Evolutionary conservation across 2,113 vertebrate genomes (phyloP).

Genomic region (Colossoma macropomum): DNA sequence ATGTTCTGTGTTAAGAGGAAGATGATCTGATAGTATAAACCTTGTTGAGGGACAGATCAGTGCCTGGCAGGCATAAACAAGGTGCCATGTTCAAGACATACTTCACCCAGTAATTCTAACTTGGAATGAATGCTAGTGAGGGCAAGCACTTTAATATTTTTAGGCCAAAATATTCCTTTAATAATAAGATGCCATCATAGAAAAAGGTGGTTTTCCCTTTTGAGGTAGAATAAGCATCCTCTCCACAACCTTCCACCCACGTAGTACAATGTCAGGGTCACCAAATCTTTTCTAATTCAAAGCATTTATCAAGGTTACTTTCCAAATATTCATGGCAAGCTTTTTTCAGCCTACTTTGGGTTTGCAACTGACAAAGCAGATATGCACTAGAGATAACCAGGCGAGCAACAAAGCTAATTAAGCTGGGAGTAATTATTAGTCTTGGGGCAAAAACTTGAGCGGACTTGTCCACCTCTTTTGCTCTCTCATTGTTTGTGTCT

Average conservation of each 20-base stretch:
- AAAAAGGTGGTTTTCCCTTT: too few relatives aligned
- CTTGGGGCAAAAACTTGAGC: neutral
- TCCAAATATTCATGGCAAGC: neutral
- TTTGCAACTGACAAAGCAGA: conserved; percentile 2
- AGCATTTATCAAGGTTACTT: neutral
- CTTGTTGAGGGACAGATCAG: neutral
- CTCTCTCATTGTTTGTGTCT: neutral
- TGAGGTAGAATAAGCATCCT: too few relatives aligned
- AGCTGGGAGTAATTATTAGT: conserved; percentile 14
- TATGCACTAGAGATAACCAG: neutral
- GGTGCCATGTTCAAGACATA: neutral
- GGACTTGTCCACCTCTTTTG: neutral
- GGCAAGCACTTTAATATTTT: too few relatives aligned
- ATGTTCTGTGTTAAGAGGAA: conserved; percentile 24
- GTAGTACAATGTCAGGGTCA: neutral
- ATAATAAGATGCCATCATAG: too few relatives aligned
- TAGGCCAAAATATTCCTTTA: too few relatives aligned
- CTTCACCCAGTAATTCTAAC: too few relatives aligned
- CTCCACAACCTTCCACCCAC: neutral
- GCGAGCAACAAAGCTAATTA: conserved; percentile 33
- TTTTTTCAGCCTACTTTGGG: neutral
- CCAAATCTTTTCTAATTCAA: neutral
- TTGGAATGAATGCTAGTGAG: neutral
- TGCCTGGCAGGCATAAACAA: neutral
- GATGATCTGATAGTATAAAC: conserved; percentile 7